Percentiles rank a stretch among this genome's conserved stretches.
Conservation (phyloP, 2,888 invertebrate species). For the Ligdia adustata region DNA sequence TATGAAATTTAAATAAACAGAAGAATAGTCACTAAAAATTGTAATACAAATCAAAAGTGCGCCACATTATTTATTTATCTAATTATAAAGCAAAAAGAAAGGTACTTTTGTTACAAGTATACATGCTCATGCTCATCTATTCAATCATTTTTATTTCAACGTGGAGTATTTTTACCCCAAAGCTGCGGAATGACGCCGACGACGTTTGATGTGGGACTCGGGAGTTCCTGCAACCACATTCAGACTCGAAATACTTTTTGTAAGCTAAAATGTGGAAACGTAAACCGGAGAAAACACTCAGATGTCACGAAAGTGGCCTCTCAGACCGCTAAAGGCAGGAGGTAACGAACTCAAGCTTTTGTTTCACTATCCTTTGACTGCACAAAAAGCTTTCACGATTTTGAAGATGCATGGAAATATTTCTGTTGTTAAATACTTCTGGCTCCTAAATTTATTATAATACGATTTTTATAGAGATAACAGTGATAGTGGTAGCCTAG, state of each 20-base stretch:
- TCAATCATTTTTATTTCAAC: too few species aligned
- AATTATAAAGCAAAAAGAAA: too few species aligned
- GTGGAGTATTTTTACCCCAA: constrained; percentile 3
- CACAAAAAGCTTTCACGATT: constrained; percentile 41
- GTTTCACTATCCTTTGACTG: constrained; percentile 51
- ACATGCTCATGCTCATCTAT: too few species aligned
- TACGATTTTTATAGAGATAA: too few species aligned
- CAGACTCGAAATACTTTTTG: constrained; percentile 14
- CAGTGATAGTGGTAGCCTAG: too few species aligned
- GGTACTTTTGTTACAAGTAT: too few species aligned
- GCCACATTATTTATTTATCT: too few species aligned
- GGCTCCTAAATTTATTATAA: too few species aligned
- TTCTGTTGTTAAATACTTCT: too few species aligned
- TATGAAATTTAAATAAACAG: too few species aligned
- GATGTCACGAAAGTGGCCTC: constrained; percentile 28
- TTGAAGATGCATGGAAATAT: constrained; percentile 21
- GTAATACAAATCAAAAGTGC: too few species aligned
- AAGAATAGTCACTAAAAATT: too few species aligned
- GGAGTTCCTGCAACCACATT: constrained; percentile 7
- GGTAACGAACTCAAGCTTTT: constrained; percentile 53
- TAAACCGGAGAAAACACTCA: constrained; percentile 26
- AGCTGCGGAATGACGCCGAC: constrained; percentile 10
- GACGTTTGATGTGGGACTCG: constrained; percentile 15
- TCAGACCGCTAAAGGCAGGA: constrained; percentile 38
- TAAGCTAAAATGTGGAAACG: constrained; percentile 16